phyloP scores from a whole-genome alignment of 2,797 vertebrate species.

The Spinus pinus region DNA sequence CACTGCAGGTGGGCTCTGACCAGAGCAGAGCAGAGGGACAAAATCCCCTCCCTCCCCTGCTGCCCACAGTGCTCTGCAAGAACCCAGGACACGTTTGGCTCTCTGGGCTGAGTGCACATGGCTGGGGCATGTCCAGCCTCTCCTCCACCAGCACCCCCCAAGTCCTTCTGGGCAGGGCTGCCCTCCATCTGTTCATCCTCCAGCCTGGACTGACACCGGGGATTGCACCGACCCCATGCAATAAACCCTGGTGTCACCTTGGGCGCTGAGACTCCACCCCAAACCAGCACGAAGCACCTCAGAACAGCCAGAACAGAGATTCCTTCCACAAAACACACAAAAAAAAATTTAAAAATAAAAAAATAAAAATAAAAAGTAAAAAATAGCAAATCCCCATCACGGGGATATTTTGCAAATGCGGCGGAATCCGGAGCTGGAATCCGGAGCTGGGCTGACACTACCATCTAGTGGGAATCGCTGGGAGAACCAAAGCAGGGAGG shows the following conservation, averaged over 20 bases:
- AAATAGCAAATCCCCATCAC: background rate
- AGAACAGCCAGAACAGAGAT: too few species aligned
- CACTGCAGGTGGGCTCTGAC: background rate
- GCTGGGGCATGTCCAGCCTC: background rate
- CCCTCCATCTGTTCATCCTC: background rate
- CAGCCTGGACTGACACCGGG: background rate
- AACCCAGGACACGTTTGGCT: fast-evolving
- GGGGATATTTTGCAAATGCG: background rate
- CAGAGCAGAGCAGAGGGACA: background rate
- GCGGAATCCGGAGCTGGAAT: fast-evolving
- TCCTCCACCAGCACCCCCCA: background rate
- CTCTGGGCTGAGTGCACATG: background rate
- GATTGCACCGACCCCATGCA: fast-evolving
- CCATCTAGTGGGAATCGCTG: slow-evolving; percentile 19
- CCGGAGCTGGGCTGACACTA: background rate
- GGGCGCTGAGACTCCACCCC: fast-evolving
- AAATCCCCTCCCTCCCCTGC: background rate
- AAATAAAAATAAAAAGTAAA: too few species aligned
- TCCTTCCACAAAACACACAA: background rate
- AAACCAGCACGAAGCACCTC: fast-evolving
- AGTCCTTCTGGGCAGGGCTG: background rate
- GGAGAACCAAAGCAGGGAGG: background rate
- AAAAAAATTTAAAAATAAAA: too few species aligned
- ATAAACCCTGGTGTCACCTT: fast-evolving
- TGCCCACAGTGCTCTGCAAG: background rate